These are phyloP conservation scores for Bombylius discolor DNA, from an alignment of 2,888 invertebrate species.

Conservation along the genomic window DNA sequence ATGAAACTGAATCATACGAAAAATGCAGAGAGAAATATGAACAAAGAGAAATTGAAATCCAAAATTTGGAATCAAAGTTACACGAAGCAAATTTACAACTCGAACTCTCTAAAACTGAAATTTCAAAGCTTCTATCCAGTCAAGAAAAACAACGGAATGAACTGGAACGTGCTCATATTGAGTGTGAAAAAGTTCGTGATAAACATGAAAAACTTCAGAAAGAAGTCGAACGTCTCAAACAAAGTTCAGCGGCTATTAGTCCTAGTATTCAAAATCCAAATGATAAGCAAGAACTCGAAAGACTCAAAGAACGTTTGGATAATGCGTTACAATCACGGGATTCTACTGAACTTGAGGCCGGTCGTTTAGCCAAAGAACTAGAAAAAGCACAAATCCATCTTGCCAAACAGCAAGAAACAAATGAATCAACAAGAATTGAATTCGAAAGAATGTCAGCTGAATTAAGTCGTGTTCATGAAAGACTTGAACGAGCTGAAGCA, in stretches of 20 bases:
- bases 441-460: slow-evolving; percentile 75
- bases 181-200: slow-evolving; percentile 78
- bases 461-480: slow-evolving; percentile 65
- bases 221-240: slow-evolving; percentile 47
- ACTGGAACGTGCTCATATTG: slow-evolving; percentile 72
- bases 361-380: slow-evolving; percentile 68
- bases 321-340: slow-evolving; percentile 63
- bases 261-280: slow-evolving; percentile 40
- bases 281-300: slow-evolving; percentile 66
- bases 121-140: slow-evolving; percentile 54
- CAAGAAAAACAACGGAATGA: slow-evolving; percentile 72
- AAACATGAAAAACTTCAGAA: slow-evolving; percentile 67
- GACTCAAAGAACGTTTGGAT: slow-evolving; percentile 72
- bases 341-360: slow-evolving; percentile 74
- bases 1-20: slow-evolving; percentile 58
- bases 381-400: slow-evolving; percentile 77
- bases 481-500: slow-evolving; percentile 62
- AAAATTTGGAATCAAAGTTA: slow-evolving; percentile 60
- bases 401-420: slow-evolving; percentile 69
- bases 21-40: slow-evolving; percentile 67
- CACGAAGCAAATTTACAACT: slow-evolving; percentile 72
- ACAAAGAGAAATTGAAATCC: slow-evolving; percentile 57
- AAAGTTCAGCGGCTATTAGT: slow-evolving; percentile 39
- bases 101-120: slow-evolving; percentile 66
- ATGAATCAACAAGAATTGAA: slow-evolving; percentile 70